Evolutionary conservation across 2,113 vertebrate species (phyloP), one percentile per base, ranked within the genome.

Genomic region (Tretioscincus oriximinensis): DNA sequence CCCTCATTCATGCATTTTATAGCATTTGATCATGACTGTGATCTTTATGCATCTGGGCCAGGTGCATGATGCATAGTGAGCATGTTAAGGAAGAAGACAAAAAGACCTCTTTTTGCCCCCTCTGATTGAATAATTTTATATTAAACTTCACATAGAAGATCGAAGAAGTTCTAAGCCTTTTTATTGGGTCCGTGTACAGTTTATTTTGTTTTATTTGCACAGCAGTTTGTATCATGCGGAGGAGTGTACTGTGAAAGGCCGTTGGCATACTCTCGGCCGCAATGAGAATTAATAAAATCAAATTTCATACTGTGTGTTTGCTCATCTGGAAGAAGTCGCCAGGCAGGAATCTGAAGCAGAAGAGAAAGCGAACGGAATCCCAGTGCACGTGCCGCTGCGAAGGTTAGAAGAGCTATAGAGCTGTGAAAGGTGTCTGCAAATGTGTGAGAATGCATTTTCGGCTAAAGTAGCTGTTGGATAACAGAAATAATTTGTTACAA

Each of bases 1-100:
- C 94, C 93, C 97, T 77, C 96, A 95, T 88, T 99, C 98, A 0
- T 99, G 98, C 87, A 87, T 95, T 89, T 90, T 99, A 45, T 99
- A 93, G 93, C 64, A 26, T 5, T 54, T 58, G 54, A 18, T 70
- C 71, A 2, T 0, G 0, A 18, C 64, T 72, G 29, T 26, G 2
- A 2, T 60, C 63, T 54, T 45, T 24, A 0, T 20, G 1, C 41
- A 45, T 24, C 14, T 1, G 2, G 35, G 80, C 0, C 9, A 7
- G 5, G 2, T 10, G 2, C 41, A 28, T 3, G 31, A 54, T 26
- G 0, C 1, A 72, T 16, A 16, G 16, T 41, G 73, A 12, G 7
- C 54, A 3, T 26, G 28, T 64, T 1, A 35, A 41, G 66, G 29
- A 54, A 41, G 5, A 63, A 87, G 69, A 72, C 5, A 0, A 0